These are phyloP conservation scores for Arrhopalites spinosus DNA, from an alignment of 2,888 invertebrate genomes.

Conservation along the genomic window DNA sequence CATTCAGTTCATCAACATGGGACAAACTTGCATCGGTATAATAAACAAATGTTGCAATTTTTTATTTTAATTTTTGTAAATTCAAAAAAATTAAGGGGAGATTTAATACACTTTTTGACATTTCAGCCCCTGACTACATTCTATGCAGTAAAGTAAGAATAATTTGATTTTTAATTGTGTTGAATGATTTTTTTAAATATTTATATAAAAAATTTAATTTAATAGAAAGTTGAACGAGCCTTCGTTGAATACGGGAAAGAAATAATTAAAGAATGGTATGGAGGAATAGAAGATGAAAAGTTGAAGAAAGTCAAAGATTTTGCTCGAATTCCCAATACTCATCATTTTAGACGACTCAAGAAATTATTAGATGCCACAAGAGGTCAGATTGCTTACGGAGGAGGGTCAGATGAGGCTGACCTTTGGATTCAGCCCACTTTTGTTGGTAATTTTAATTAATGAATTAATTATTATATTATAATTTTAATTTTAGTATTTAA, in stretches of 20 bases:
- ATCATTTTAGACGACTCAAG: slow-evolving; percentile 71
- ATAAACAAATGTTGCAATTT: background rate
- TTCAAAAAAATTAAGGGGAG: too few relatives aligned
- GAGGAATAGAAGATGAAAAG: slow-evolving; percentile 71
- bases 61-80: background rate
- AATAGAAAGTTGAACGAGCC: slow-evolving; percentile 2
- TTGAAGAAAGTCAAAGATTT: slow-evolving; percentile 84
- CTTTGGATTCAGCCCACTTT: slow-evolving; percentile 86
- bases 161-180: background rate
- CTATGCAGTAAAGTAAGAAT: slow-evolving; percentile 19
- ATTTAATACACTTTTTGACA: background rate
- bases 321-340: slow-evolving; percentile 73
- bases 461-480: background rate
- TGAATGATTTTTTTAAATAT: background rate
- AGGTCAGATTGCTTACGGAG: slow-evolving; percentile 76
- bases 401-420: slow-evolving; percentile 71
- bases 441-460: slow-evolving; percentile 40
- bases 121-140: slow-evolving; percentile 27
- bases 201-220: background rate
- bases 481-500: background rate
- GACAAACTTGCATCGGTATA: slow-evolving; percentile 24
- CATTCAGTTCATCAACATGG: slow-evolving; percentile 11
- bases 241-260: slow-evolving; percentile 67
- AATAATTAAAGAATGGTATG: slow-evolving; percentile 80
- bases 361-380: slow-evolving; percentile 46